Evolutionary conservation across 2,797 vertebrate species (phyloP).

Genomic region (Oreochromis mossambicus): DNA sequence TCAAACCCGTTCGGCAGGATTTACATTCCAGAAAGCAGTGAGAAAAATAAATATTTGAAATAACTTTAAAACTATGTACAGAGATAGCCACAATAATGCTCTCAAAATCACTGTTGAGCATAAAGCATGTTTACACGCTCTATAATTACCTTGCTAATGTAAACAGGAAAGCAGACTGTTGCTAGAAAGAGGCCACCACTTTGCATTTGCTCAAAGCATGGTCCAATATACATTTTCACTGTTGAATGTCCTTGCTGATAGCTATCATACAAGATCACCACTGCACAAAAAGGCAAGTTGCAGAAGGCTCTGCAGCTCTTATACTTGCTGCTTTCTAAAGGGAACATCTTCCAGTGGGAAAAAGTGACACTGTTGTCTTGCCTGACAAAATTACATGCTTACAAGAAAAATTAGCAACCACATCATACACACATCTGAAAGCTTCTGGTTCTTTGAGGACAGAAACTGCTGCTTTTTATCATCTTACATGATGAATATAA

Average conservation of each 20-base stretch:
- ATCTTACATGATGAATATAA: not conserved
- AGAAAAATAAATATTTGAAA: not conserved
- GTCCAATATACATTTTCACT: not conserved
- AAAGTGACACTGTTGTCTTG: rapidly evolving
- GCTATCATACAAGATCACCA: not conserved
- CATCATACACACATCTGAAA: not conserved
- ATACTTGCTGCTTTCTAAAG: not conserved
- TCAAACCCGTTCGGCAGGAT: not conserved
- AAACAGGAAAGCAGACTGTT: not conserved
- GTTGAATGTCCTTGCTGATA: not conserved
- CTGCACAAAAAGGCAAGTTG: not conserved
- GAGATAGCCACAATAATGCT: not conserved
- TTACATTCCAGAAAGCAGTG: not conserved
- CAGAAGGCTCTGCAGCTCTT: not conserved
- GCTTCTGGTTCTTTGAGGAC: not conserved
- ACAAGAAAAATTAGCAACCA: not conserved
- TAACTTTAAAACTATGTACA: not conserved
- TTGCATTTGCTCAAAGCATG: not conserved
- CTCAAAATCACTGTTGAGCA: not conserved
- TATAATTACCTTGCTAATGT: not conserved
- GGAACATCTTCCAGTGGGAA: rapidly evolving
- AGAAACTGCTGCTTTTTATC: not conserved
- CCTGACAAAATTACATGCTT: rapidly evolving
- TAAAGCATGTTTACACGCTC: not conserved
- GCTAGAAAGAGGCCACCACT: not conserved